Base-by-base conservation (phyloP, 1,140 invertebrate species). In the Drosophila punjabiensis region DNA sequence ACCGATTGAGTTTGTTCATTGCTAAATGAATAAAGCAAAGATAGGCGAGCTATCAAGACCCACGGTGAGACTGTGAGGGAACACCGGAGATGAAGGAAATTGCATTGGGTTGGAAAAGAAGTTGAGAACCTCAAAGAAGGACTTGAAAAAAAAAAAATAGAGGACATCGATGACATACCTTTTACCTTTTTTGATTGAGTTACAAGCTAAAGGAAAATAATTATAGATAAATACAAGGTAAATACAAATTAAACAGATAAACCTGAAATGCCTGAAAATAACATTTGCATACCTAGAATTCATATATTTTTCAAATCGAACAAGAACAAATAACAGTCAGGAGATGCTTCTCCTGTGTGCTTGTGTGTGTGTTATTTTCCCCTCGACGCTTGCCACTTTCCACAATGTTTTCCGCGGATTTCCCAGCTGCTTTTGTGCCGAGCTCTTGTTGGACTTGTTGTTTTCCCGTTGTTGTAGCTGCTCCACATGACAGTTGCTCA, bases 401-500 rank as follows among this genome's bases (percentile, higher is more conserved):
- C 52, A 50, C 68, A 45, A 39, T 63, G 60, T 56, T 71, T 69
- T 71, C 45, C 43, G 14, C 62, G 18, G 43, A 43, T 73, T 50
- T 59, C 28, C 53, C 70, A 73, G 45, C 66, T 73, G 53, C 66
- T 33, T 60, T 73, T 73, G 65, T 73, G 52, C 33, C 52, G 18
- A 66, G 18, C 43, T 33, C 43, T 50, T 59, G 65, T 35, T 78
- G 62, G 37, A 52, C 16, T 52, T 43, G 56, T 50, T 14, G 59
- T 28, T 63, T 13, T 33, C 4, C 28, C 30, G 33, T 53, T 33
- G 52, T 53, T 18, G 52, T 18, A 20, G 52, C 75, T 63, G 65
- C 76, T 71, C 65, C 76, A 70, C 52, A 63, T 71, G 76, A 69
- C 76, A 79, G n/a, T 75, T 77, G 75, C 75, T 67, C 75, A 77